Conservation (phyloP, 2,797 vertebrate genomes). For the Enoplosus armatus region DNA sequence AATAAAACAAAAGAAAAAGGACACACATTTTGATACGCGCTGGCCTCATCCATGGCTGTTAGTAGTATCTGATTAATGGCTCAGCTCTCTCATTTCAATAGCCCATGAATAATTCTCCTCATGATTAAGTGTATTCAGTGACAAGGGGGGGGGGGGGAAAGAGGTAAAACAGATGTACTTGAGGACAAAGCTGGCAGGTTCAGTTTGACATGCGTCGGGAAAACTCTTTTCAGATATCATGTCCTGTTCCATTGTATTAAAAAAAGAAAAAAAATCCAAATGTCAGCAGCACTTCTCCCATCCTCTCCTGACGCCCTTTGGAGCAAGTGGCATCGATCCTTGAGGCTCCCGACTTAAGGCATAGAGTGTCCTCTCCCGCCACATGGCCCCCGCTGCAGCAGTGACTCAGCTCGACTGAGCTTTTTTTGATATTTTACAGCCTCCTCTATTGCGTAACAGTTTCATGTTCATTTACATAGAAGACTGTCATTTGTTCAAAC, state of each 20-base stretch:
- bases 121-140: constrained; percentile 75
- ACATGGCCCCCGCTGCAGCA: not conserved
- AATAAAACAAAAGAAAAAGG: constrained; percentile 83
- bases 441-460: not conserved
- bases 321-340: not conserved
- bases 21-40: constrained; percentile 82
- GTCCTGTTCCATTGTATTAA: not conserved
- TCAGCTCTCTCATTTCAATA: constrained; percentile 78
- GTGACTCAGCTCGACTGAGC: not conserved
- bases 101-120: constrained; percentile 82
- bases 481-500: not conserved
- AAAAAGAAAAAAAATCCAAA: not conserved
- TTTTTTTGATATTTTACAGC: not conserved
- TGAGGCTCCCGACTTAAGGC: not conserved
- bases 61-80: constrained; percentile 82
- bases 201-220: not conserved
- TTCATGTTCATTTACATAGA: no score
- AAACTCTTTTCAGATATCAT: not conserved
- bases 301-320: not conserved
- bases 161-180: constrained; percentile 63
- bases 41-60: constrained; percentile 70
- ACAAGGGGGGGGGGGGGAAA: constrained; percentile 59
- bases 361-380: not conserved
- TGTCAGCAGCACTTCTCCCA: not conserved
- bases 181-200: constrained; percentile 8